Evolutionary conservation across 2,797 vertebrate species (phyloP).

Genomic region (Myripristis murdjan): DNA sequence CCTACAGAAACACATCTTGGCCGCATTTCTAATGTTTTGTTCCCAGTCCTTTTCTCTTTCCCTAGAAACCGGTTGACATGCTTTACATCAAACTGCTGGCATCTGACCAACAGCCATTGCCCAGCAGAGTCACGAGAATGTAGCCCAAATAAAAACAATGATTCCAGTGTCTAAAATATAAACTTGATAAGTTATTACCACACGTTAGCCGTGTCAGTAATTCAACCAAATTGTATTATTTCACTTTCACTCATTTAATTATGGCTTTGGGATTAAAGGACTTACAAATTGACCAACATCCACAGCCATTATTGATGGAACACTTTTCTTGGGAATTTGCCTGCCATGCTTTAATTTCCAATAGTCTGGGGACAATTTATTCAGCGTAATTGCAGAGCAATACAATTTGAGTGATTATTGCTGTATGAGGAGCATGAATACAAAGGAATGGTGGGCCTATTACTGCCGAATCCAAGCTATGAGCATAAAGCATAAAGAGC

Average conservation of each 20-base stretch:
- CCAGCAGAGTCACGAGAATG: slow-evolving; percentile 13
- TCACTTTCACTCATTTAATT: background rate
- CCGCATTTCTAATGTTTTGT: slow-evolving; percentile 22
- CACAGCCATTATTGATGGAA: too few relatives aligned
- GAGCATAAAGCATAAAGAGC: background rate
- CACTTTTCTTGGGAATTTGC: too few relatives aligned
- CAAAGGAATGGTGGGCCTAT: background rate
- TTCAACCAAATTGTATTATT: background rate
- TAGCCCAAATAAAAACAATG: slow-evolving; percentile 14
- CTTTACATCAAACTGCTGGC: slow-evolving; percentile 39
- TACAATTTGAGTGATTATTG: background rate
- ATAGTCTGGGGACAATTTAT: background rate
- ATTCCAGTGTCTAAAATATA: background rate
- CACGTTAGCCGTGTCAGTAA: background rate
- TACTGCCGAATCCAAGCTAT: background rate
- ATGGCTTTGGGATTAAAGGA: too few relatives aligned
- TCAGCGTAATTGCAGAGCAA: background rate
- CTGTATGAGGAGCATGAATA: background rate
- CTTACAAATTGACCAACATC: too few relatives aligned
- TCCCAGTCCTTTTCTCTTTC: slow-evolving; percentile 33
- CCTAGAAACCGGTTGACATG: slow-evolving; percentile 32
- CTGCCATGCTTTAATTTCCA: too few relatives aligned
- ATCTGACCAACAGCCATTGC: slow-evolving; percentile 19
- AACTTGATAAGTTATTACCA: background rate
- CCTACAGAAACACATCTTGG: slow-evolving; percentile 34